Conservation (phyloP, 1,140 invertebrate species). For the Chironomus tepperi region DNA sequence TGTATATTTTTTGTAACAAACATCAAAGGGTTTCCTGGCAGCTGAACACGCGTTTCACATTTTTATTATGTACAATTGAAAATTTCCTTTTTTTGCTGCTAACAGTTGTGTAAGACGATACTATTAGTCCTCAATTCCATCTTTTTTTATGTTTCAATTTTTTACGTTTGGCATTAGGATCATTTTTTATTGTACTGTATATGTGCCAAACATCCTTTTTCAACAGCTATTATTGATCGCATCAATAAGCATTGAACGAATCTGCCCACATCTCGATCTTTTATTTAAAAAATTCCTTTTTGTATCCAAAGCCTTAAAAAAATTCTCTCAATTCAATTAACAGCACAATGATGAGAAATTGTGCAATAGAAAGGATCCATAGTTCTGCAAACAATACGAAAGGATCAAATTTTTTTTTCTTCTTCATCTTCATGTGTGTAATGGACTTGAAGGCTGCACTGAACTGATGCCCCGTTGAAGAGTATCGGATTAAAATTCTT, state of each 20-base stretch:
- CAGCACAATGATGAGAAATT: not conserved
- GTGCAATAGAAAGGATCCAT: conserved; percentile 10
- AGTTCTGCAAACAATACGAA: not conserved
- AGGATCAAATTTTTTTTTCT: not conserved
- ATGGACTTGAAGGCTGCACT: not conserved
- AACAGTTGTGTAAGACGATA: no score
- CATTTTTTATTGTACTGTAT: not conserved
- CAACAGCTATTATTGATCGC: not conserved
- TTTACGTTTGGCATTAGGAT: not conserved
- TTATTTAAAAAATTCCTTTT: not conserved
- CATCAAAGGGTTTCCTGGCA: conserved; percentile 7
- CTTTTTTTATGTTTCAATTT: not conserved
- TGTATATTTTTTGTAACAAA: not conserved
- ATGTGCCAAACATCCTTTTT: conserved; percentile 24
- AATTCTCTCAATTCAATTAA: conserved; percentile 19
- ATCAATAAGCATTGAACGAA: not conserved
- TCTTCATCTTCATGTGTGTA: no score
- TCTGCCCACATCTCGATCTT: conserved; percentile 15
- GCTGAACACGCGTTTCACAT: conserved; percentile 9
- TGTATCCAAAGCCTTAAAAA: not conserved
- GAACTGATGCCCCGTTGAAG: not conserved
- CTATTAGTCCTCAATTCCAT: not conserved
- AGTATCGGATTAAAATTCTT: conserved; percentile 3
- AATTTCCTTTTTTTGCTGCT: not conserved
- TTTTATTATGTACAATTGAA: not conserved